phyloP scores from a whole-genome alignment of 2,888 invertebrate species.

The Cecidostiba fungosa region DNA sequence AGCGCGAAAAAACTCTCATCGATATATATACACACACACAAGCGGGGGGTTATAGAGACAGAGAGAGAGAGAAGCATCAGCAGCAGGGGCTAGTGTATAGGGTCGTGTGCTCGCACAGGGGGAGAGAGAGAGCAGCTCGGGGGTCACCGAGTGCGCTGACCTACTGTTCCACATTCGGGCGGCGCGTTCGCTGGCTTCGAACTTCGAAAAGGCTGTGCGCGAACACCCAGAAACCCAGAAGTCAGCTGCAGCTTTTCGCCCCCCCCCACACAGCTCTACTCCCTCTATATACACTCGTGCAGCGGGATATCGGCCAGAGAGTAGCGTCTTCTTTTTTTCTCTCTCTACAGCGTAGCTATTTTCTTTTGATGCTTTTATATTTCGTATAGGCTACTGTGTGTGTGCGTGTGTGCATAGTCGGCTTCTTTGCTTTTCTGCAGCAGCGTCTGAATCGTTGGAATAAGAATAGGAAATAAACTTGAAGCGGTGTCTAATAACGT shows the following conservation, averaged over 20 bases:
- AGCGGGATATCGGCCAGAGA: not conserved
- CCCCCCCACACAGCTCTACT: not conserved
- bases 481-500: too few relatives aligned
- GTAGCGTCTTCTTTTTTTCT: not conserved
- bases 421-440: not conserved
- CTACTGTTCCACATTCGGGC: slow-evolving; percentile 79
- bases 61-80: not conserved
- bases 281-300: not conserved
- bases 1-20: not conserved
- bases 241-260: slow-evolving; percentile 46
- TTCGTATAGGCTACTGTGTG: not conserved
- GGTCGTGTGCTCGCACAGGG: not conserved
- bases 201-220: slow-evolving; percentile 66
- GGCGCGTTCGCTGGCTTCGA: slow-evolving; percentile 35
- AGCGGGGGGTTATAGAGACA: not conserved
- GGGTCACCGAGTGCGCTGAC: slow-evolving; percentile 79
- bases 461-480: too few relatives aligned
- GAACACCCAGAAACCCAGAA: slow-evolving; percentile 73
- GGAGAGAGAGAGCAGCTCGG: slow-evolving; percentile 63
- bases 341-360: not conserved
- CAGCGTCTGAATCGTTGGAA: too few relatives aligned
- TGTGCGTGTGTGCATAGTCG: too few relatives aligned
- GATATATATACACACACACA: not conserved
- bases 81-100: not conserved
- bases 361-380: not conserved